Percentiles rank a stretch among this genome's conserved stretches.
These are phyloP conservation scores for Lithophane semibrunnea DNA, from an alignment of 2,888 invertebrate genomes.

Conservation along the genomic window DNA sequence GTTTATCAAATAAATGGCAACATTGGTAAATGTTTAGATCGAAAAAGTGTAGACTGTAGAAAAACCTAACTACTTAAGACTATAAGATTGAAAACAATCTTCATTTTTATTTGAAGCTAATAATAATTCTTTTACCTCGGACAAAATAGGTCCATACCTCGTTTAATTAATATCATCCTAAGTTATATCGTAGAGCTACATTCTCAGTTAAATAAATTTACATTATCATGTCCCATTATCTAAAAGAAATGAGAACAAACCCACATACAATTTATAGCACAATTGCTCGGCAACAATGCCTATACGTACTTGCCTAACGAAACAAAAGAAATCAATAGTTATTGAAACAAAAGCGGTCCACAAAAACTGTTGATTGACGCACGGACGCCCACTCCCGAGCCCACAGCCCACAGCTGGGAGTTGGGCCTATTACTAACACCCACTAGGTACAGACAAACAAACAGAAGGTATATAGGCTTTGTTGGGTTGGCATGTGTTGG, in stretches of 20 bases:
- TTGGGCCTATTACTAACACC: slow-evolving; percentile 25
- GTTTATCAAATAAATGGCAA: too few species aligned
- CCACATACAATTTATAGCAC: slow-evolving; percentile 23
- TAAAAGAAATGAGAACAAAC: background rate
- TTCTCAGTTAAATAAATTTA: slow-evolving; percentile 16
- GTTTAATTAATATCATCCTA: background rate
- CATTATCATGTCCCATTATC: background rate
- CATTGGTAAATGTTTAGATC: too few species aligned
- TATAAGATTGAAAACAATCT: too few species aligned
- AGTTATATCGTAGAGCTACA: background rate
- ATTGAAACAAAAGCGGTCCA: slow-evolving; percentile 60
- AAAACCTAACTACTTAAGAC: too few species aligned
- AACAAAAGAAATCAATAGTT: slow-evolving; percentile 62
- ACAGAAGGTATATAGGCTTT: background rate
- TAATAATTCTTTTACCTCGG: background rate
- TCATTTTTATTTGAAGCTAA: background rate
- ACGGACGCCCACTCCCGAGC: slow-evolving; percentile 49
- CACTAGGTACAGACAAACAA: slow-evolving; percentile 13
- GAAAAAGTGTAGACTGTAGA: background rate
- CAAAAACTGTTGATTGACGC: slow-evolving; percentile 59
- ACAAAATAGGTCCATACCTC: background rate
- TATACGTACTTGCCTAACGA: slow-evolving; percentile 16
- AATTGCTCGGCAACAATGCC: slow-evolving; percentile 26
- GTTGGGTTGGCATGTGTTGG: too few species aligned
- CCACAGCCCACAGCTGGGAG: slow-evolving; percentile 20